phyloP scores from a whole-genome alignment of 2,113 vertebrate genomes.

The Hippotragus niger region DNA sequence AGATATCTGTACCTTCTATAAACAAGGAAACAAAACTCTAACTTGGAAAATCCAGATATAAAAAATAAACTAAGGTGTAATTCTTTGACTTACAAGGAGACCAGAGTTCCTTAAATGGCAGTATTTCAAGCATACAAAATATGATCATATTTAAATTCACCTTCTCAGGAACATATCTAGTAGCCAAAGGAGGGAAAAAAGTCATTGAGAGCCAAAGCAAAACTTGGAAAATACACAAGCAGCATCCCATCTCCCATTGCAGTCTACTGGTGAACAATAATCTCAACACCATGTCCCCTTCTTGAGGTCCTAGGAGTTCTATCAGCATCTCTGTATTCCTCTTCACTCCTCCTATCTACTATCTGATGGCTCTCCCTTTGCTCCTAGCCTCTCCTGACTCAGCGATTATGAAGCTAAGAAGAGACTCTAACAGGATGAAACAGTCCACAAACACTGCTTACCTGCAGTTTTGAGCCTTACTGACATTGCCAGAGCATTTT shows the following conservation, averaged over 20 bases:
- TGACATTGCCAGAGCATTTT: not conserved
- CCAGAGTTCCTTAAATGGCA: not conserved
- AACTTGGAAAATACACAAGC: not conserved
- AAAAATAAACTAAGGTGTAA: conserved; percentile 27
- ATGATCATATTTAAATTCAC: not conserved
- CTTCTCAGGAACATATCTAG: not conserved
- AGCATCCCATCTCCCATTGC: not conserved
- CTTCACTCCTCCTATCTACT: not conserved
- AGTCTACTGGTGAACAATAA: not conserved
- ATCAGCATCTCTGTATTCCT: not conserved
- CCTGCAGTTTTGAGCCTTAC: not conserved
- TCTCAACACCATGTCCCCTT: not conserved
- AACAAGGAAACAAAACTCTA: conserved; percentile 21
- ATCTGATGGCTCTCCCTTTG: not conserved
- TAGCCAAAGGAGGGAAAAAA: not conserved
- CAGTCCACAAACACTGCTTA: not conserved
- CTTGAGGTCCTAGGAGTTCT: not conserved
- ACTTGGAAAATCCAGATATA: conserved; percentile 8
- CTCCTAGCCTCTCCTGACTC: not conserved
- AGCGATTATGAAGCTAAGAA: not conserved
- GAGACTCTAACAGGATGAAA: not conserved
- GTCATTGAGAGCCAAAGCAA: not conserved
- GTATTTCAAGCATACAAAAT: conserved; percentile 1
- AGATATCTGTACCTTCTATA: not conserved
- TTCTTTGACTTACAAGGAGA: conserved; percentile 5